A percentile compares a stretch with the other conserved stretches of the same genome.
phyloP scores from a whole-genome alignment of 1,140 invertebrate genomes.

The Sycophaga agraensis region DNA sequence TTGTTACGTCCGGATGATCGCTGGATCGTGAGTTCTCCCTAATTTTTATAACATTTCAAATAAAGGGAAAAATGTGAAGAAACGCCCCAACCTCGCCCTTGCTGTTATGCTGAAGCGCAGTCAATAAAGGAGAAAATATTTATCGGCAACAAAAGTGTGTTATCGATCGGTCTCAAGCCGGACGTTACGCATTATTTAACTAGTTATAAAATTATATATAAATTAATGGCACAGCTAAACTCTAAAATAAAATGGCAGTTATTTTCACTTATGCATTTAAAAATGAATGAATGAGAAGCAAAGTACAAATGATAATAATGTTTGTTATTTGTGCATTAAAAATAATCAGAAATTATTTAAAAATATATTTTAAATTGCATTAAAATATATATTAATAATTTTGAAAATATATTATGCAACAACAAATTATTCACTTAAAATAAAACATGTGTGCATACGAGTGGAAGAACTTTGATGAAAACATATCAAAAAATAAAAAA shows the following conservation, averaged over 20 bases:
- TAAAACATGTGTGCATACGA: constrained; percentile 19
- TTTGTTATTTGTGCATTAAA: no score
- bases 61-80: no score
- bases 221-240: constrained; percentile 18
- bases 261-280: not conserved
- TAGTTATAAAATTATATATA: constrained; percentile 3
- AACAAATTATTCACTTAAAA: constrained; percentile 17
- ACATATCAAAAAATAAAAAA: constrained; percentile 11
- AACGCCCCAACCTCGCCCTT: no score
- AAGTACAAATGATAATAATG: not conserved
- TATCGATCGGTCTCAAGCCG: no score
- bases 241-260: constrained; percentile 11
- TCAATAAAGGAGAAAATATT: no score
- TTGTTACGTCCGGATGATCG: no score
- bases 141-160: no score
- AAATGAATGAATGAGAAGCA: not conserved
- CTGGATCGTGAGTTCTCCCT: no score
- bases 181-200: no score
- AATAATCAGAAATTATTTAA: not conserved
- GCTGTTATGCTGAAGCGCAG: no score
- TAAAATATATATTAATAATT: no score
- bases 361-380: not conserved
- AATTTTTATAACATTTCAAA: no score
- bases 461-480: constrained; percentile 31
- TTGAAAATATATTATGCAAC: not conserved